A percentile compares a stretch with the other conserved stretches of the same genome.
Conservation (phyloP, 2,113 vertebrate species). For the Choloepus hoffmanni region DNA sequence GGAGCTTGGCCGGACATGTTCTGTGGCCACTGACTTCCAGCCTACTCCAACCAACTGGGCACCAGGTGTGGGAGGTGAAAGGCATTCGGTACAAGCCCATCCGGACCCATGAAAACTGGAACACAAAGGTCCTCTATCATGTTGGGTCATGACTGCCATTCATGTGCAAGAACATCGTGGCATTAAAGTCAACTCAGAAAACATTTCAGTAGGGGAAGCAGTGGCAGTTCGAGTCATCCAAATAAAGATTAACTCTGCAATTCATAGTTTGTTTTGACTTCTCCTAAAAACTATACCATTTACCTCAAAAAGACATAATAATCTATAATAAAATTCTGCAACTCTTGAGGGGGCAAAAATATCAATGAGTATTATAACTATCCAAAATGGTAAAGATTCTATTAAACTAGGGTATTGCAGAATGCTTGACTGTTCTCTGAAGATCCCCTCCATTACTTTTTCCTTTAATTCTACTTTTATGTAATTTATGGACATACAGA, state of each 20-base stretch:
- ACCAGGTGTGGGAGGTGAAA: not conserved
- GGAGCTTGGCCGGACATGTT: not conserved
- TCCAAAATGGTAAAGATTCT: not conserved
- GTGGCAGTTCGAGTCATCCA: not conserved
- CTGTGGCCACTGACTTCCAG: not conserved
- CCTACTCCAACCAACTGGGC: not conserved
- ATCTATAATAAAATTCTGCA: not conserved
- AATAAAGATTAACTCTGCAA: not conserved
- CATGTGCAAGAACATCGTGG: not conserved
- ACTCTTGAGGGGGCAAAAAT: slow-evolving; percentile 13
- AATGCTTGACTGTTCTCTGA: slow-evolving; percentile 1
- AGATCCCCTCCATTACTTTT: slow-evolving; percentile 18
- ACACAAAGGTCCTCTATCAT: not conserved
- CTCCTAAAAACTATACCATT: not conserved
- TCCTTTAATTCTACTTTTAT: not conserved
- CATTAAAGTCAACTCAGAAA: not conserved
- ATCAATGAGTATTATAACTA: not conserved
- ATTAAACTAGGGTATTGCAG: not conserved
- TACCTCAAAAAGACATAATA: not conserved
- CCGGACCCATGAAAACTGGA: not conserved
- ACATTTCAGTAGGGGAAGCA: not conserved
- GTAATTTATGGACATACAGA: slow-evolving; percentile 2
- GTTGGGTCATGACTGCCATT: not conserved
- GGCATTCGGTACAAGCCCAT: not conserved
- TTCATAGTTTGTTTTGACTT: not conserved